Evolutionary conservation across 2,888 invertebrate genomes (phyloP).

Genomic region (Shargacucullia verbasci): DNA sequence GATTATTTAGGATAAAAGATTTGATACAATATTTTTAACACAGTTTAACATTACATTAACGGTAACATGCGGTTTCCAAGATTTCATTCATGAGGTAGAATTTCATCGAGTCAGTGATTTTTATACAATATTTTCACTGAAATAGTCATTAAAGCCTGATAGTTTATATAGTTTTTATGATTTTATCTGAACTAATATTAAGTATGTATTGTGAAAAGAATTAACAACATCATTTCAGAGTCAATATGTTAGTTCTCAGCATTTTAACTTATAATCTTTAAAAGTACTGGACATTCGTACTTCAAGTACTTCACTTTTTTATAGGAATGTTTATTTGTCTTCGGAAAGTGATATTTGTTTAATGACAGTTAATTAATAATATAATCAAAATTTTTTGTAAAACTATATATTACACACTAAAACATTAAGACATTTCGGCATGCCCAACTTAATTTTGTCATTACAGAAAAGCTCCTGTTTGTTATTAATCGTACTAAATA

Average conservation of each 20-base stretch:
- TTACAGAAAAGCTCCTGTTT: slow-evolving; percentile 1
- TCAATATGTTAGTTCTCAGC: too few relatives aligned
- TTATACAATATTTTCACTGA: slow-evolving; percentile 41
- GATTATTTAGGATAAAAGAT: too few relatives aligned
- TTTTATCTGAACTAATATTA: too few relatives aligned
- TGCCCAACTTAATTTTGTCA: not conserved
- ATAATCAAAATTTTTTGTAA: too few relatives aligned
- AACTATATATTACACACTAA: slow-evolving; percentile 4
- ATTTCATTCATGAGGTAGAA: not conserved
- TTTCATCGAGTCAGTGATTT: not conserved
- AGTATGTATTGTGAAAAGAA: too few relatives aligned
- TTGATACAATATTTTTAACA: too few relatives aligned
- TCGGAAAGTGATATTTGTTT: slow-evolving; percentile 4
- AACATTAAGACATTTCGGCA: slow-evolving; percentile 6
- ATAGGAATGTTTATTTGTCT: not conserved
- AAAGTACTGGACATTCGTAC: too few relatives aligned
- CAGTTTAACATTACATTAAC: too few relatives aligned
- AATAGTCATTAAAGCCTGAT: slow-evolving; percentile 39
- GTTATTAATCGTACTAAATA: slow-evolving; percentile 30
- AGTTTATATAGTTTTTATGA: too few relatives aligned
- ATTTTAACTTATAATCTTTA: slow-evolving; percentile 4
- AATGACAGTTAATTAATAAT: too few relatives aligned
- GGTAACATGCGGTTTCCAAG: slow-evolving; percentile 14
- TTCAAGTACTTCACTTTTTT: not conserved
- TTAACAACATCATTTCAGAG: too few relatives aligned